A percentile compares a stretch with the other conserved stretches of the same genome.
Conservation (phyloP, 2,888 invertebrate genomes). For the Polietes domitor region DNA sequence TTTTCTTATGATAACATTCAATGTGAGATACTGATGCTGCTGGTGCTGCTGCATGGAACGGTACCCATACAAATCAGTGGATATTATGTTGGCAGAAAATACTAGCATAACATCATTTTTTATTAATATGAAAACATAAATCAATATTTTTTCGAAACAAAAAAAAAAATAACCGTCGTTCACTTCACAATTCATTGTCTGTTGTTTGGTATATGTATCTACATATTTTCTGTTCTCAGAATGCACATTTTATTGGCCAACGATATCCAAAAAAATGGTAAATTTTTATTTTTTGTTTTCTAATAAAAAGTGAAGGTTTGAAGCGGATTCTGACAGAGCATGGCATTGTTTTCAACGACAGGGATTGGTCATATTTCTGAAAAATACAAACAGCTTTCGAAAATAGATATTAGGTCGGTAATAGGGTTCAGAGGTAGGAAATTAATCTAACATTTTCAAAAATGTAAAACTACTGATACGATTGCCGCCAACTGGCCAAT, state of each 20-base stretch:
- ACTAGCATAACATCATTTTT: neutral
- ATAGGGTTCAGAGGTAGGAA: too few relatives aligned
- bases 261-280: neutral
- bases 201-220: neutral
- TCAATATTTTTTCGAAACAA: neutral
- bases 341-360: too few relatives aligned
- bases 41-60: neutral
- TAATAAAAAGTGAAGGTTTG: neutral
- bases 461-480: too few relatives aligned
- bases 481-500: too few relatives aligned
- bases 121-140: constrained; percentile 5
- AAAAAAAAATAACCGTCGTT: neutral
- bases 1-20: constrained; percentile 6
- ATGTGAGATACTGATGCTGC: neutral
- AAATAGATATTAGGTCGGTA: too few relatives aligned
- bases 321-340: too few relatives aligned
- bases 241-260: neutral
- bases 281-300: too few relatives aligned
- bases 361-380: too few relatives aligned
- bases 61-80: neutral
- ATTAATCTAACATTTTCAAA: too few relatives aligned
- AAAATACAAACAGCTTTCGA: too few relatives aligned
- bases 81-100: neutral
- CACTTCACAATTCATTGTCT: neutral
- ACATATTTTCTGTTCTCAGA: neutral